phyloP scores from a whole-genome alignment of 2,797 vertebrate genomes.

The Cossypha caffra region DNA sequence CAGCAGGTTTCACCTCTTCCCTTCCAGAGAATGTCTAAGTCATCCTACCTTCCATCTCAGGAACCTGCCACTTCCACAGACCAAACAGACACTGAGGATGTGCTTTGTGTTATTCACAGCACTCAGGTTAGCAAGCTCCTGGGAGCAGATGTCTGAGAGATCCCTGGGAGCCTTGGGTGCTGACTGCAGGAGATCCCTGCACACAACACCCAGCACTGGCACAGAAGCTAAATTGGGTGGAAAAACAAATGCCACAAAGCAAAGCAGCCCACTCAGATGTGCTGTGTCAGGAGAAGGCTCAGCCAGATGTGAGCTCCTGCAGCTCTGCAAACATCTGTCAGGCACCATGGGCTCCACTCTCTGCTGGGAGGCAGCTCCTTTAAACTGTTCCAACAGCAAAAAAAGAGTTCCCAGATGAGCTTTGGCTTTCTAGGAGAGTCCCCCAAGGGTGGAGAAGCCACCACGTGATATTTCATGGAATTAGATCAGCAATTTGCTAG shows the following conservation, averaged over 20 bases:
- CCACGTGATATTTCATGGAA: background rate
- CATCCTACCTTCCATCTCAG: background rate
- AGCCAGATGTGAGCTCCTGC: background rate
- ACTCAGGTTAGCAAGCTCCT: background rate
- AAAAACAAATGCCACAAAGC: background rate
- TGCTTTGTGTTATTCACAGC: background rate
- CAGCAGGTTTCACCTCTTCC: background rate
- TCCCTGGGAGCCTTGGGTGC: background rate
- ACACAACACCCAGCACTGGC: background rate
- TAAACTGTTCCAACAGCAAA: background rate
- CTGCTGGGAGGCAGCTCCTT: background rate
- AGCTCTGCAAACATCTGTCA: background rate
- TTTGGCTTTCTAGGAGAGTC: background rate
- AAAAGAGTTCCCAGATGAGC: background rate
- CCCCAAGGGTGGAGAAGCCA: background rate
- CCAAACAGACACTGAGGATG: background rate
- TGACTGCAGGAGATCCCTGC: background rate
- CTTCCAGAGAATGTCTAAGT: background rate
- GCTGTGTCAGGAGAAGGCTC: background rate
- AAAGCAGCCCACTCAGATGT: background rate
- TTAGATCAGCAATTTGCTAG: background rate
- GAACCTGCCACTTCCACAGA: background rate
- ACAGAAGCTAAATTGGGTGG: background rate
- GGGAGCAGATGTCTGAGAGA: background rate
- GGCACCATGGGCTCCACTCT: rapidly evolving